Base-by-base conservation (phyloP, 1,140 invertebrate genomes). In the Rhagoletis zephyria region DNA sequence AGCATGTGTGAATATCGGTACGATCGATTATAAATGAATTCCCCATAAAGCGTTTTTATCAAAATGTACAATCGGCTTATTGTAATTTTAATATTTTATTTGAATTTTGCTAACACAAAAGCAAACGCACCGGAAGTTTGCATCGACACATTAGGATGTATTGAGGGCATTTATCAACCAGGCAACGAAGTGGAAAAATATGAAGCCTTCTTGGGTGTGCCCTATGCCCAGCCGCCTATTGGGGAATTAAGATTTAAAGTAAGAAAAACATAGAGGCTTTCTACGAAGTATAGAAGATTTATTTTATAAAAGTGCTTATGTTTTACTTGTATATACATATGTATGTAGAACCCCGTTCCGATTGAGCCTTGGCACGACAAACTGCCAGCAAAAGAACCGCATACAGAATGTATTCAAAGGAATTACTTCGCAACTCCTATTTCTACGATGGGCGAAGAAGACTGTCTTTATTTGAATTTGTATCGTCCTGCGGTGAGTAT, bases 401-500 rank as follows among this genome's bases (percentile, higher is more conserved):
- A 87, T 65, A 59, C 88, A 2, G 87, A 87, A 5, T 93, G 92
- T 12, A 45, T 90, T 30, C 92, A 93, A 85, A 92, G 88, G 48
- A 91, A 89, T 60, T 90, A 89, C 85, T 89, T 89, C 9, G 1
- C 64, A 0, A n/a, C 16, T 0, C 51, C 63, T 4, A 40, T 3
- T 63, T 48, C 45, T 51, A 45, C 90, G 0, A 64, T 12, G 5
- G 93, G 93, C 1, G 70, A 89, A 30, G 95, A 95, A 90, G 95
- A 95, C 90, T 95, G 95, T 88, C 90, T 95, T 0, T 95, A 94
- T 89, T 89, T 95, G 60, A 95, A 95, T 89, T 93, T 95, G 30
- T 95, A 95, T 90, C 91, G 94, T 65, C 95, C 95, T 5, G 88
- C 87, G 94, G 94, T 90, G 89, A 86, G 74, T 63, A 48, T 42